Evolutionary conservation across 2,888 invertebrate species (phyloP).

Genomic region (Lasius fuliginosus): DNA sequence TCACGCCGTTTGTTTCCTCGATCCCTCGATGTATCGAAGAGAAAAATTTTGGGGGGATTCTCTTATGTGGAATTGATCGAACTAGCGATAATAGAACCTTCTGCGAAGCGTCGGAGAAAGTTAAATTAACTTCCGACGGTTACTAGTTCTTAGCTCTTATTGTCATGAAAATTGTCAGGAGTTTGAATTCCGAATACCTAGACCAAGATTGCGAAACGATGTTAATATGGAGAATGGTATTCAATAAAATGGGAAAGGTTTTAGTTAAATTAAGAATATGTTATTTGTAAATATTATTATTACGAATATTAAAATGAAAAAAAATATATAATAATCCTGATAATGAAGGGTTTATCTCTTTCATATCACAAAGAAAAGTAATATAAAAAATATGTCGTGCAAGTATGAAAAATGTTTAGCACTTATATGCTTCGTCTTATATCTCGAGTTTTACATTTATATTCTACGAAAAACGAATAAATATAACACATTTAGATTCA

Average conservation of each 20-base stretch:
- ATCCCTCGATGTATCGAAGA: background rate
- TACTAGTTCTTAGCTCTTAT: conserved; percentile 8
- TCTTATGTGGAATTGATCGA: conserved; percentile 35
- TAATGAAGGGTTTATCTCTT: background rate
- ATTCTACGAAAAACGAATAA: background rate
- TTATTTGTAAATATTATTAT: background rate
- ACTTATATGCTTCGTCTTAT: background rate
- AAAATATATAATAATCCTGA: background rate
- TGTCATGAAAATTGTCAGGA: conserved; percentile 33
- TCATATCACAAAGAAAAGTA: background rate
- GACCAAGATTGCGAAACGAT: conserved; percentile 5
- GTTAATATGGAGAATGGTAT: conserved; percentile 1
- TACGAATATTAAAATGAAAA: background rate
- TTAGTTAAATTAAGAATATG: background rate
- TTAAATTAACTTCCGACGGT: conserved; percentile 59
- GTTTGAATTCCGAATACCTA: conserved; percentile 34
- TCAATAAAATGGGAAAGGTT: background rate
- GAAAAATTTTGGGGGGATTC: conserved; percentile 15
- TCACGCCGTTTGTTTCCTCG: background rate
- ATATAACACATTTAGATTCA: background rate
- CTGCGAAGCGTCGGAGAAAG: conserved; percentile 49
- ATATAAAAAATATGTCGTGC: background rate
- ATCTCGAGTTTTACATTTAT: background rate
- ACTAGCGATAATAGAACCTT: conserved; percentile 2
- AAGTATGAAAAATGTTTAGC: background rate